phyloP scores from a whole-genome alignment of 2,888 invertebrate genomes.

The Lochmaea crataegi region DNA sequence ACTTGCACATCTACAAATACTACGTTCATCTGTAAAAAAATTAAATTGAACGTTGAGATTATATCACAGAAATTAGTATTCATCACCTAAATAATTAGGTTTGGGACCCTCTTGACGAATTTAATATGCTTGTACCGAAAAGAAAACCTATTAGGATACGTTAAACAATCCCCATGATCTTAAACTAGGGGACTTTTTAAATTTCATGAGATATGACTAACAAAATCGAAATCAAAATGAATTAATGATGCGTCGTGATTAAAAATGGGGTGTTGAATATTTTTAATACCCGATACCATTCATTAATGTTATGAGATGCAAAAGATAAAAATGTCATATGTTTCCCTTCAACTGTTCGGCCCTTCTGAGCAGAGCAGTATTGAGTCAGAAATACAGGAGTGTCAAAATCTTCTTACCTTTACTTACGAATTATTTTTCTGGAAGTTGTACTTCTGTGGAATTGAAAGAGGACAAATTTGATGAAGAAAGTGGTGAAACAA shows the following conservation, averaged over 20 bases:
- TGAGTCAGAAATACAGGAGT: background rate
- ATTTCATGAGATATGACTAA: conserved; percentile 31
- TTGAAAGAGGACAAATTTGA: too few species aligned
- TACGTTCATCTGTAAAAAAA: background rate
- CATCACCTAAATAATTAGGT: background rate
- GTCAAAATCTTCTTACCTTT: background rate
- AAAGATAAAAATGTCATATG: conserved; percentile 39
- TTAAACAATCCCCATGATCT: conserved; percentile 14
- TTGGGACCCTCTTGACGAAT: background rate
- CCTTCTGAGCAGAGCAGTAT: background rate
- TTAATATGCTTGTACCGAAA: background rate
- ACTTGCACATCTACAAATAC: background rate
- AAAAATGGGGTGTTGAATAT: conserved; percentile 37
- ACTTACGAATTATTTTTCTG: background rate
- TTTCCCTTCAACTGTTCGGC: conserved; percentile 28
- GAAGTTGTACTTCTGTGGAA: too few species aligned
- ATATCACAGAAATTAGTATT: background rate
- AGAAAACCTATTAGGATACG: conserved; percentile 7
- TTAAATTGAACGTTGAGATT: background rate
- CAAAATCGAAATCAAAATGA: conserved; percentile 28
- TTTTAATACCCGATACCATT: conserved; percentile 40
- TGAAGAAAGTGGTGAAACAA: too few species aligned
- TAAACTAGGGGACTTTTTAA: conserved; percentile 15
- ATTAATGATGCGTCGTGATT: conserved; percentile 37
- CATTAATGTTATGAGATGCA: conserved; percentile 34